Evolutionary conservation across 1,140 invertebrate genomes (phyloP), one percentile per base, ranked within the genome.

Genomic region (Drosophila rhopaloa): DNA sequence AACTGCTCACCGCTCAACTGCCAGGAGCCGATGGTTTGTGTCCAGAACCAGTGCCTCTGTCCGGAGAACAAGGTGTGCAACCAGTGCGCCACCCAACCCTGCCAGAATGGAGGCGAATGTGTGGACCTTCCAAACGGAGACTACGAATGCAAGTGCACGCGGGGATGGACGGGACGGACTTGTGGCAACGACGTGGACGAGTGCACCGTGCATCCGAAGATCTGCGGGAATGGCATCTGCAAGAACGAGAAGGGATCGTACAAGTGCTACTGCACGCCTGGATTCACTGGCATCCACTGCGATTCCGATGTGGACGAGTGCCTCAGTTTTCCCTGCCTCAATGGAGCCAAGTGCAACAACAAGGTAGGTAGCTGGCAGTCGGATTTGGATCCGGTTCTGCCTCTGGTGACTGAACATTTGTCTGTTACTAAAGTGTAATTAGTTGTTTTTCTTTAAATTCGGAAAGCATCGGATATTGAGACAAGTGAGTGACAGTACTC

Each of bases 301-400:
- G 95, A 97, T 80, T 94, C 96, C 47, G 96, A 97, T 91, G 96
- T 98, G 79, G 95, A 98, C 92, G 97, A 98, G 91, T 98, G 97
- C 90, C 94, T 97, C 5, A 97, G 96, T 43, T 94, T 95, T 53
- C 97, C 98, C 0, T 99, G 98, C 93, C 94, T 95, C 73, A 97
- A 99, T 88, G 96, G 96, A 61, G 98, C 96, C 10, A 96, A 95
- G 0, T 99, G 98, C 92, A 93, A 95, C 70, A 97, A 99, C 91
- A 93, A 92, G 90, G 91, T 92, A 90, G 76, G 91, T 88, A 16
- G 10, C 50, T 29, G 62, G 58, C 43, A 62, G 57, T 29, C 57
- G 43, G 62, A 65, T 10, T 59, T 6, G 37, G 8, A 27, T 47
- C 29, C 44, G 59, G 35, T 13, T 14, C 16, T 58, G 16, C 27